Base-by-base conservation (phyloP, 2,797 vertebrate genomes). In the Enteromius paludinosus region DNA sequence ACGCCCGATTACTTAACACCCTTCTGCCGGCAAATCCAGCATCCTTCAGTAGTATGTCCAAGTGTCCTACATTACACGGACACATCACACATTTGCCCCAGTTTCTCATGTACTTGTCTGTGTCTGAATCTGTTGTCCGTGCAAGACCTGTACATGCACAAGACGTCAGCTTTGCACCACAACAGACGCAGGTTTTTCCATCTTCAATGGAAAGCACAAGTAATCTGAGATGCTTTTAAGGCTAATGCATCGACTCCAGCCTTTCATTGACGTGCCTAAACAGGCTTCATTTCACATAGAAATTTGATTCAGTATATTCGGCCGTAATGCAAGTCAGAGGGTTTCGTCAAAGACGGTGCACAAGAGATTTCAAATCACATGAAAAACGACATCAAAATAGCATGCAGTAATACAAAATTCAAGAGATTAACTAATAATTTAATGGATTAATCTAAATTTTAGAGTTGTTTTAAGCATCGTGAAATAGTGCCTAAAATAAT, bases 1-100 rank as follows among this genome's bases (percentile, higher is more conserved):
- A 89, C 23, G 78, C 12, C 52, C 8, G 14, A 52, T 89, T 84
- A 73, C 79, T 86, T 85, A 89, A 89, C 66, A 30, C 41, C 79
- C 86, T 83, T 87, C 84, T 88, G 86, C n/a, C n/a, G 28, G 35
- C 71, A 56, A 66, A 38, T 62, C 65, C 15, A 43, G 52, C 59
- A 41, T 65, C 35, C 83, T 71, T 69, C n/a, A 18, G 25, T 7
- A 82, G 73, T 68, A 61, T 56, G 65, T 87, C 79, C 79, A 62
- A 68, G 25, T 86, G 81, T 77, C 78, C 86, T 77, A 85, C 76
- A 82, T 87, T 77, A 86, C 72, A 80, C 75, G 38, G 15, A 56
- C 59, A 75, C 76, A 28, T 86, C 77, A 81, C n/a, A 64, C 49
- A 12, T 78, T 79, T 81, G 82, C 43, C 52, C 82, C 41, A 85